Evolutionary conservation across 2,797 vertebrate genomes (phyloP), one percentile per base, ranked within the genome.

Genomic region (Chromis chromis): DNA sequence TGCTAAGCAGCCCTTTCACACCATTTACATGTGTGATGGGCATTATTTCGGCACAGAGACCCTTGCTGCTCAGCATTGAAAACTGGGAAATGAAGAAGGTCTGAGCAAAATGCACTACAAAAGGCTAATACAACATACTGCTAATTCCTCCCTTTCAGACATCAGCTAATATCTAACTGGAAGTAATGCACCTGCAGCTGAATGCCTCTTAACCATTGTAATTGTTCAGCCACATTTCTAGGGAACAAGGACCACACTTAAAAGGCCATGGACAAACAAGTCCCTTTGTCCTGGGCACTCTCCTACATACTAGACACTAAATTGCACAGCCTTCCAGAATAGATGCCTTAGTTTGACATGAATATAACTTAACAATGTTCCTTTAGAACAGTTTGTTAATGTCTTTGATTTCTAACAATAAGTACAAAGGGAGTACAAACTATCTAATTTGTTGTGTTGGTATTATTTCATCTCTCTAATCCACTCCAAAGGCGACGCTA

Each of bases 131-230:
- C 96, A 98, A 98, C 97, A 96, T 92, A 93, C 95, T 95, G 95
- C 96, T 98, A 98, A 99, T 97, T 97, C 96, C 92, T 95, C 93
- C 94, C 94, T 97, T 98, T 98, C 96, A 99, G 95, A 95, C 96
- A 97, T 92, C 94, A 95, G 96, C 96, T 96, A 96, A 95, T 95
- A 94, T 95, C 96, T 95, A 96, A 97, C 96, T 95, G 96, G 96
- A 96, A 96, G 96, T 96, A 96, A 97, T 96, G 97, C 98, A 99
- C 98, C 98, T 99, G 98, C 97, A 97, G 96, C 95, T 97, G 96
- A 98, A 97, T 97, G 96, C 96, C 96, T 97, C 96, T 98, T 96
- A 95, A 96, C 94, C 91, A 96, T 96, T 95, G 95, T 96, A 87
- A 94, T 94, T 92, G 92, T 94, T 95, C 95, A 94, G 94, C 94